Evolutionary conservation across 2,888 invertebrate species (phyloP), one percentile per base, ranked within the genome.

Genomic region (Hemithea aestivaria): DNA sequence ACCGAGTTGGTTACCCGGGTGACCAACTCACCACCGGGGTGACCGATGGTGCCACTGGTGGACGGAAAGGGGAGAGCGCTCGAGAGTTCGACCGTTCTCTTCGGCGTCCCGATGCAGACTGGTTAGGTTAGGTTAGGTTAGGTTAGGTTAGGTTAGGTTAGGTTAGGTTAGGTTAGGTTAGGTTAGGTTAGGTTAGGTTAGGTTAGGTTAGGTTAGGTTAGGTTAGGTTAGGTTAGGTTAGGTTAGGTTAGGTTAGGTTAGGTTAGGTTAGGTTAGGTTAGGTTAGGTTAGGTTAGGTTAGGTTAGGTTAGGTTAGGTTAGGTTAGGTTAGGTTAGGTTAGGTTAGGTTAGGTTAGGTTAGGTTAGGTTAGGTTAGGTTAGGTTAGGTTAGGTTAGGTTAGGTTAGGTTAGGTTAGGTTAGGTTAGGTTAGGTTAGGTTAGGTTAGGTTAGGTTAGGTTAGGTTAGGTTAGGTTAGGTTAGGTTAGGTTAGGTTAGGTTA

Each of bases 211-310:
- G 45, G 45, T 29, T 29, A 29, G 29, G 54, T 58, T 58, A 56
- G 59, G 56, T 58, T 58, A 53, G 58, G 60, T 60, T 56, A 51
- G 57, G 60, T 45, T 57, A 48, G 51, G 58, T 56, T 55, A 49
- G 56, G 56, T 41, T 41, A 41, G 41, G 43, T 43, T 43, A 43
- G 43, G 43, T 43, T 43, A 43, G 43, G 43, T 43, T 43, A 43
- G 43, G 43, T 43, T 43, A 43, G 43, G 43, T 43, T 43, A 43
- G 43, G 43, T 43, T 43, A 43, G 43, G 43, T 43, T 43, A 43
- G 43, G 43, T 43, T 43, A 43, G 43, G 43, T 43, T 43, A 43
- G 43, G 43, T 43, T 43, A 43, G 43, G 43, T 43, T 43, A 43
- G 43, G 43, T 43, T 43, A 43, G 43, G 43, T 43, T 43, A 43